Evolutionary conservation across 2,797 vertebrate genomes (phyloP).

Genomic region (Macropus fuliginosus): DNA sequence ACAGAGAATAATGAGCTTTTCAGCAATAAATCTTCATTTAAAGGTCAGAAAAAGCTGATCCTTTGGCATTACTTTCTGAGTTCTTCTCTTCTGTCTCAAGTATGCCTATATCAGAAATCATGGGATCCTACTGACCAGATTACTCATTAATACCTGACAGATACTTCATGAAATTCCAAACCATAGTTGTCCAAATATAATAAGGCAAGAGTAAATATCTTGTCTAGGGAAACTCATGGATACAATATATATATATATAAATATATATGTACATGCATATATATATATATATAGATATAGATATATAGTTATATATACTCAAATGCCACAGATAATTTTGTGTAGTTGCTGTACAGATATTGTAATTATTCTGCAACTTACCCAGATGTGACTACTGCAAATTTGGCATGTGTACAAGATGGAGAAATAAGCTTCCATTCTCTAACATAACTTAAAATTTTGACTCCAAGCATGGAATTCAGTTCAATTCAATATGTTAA

Average conservation of each 20-base stretch:
- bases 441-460: not conserved
- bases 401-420: conserved; percentile 22
- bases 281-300: too few species aligned
- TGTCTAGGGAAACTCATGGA: conserved; percentile 19
- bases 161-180: not conserved
- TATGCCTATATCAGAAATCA: not conserved
- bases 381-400: not conserved
- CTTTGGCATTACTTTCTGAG: not conserved
- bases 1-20: not conserved
- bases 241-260: not conserved
- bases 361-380: not conserved
- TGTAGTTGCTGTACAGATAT: not conserved
- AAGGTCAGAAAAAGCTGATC: not conserved
- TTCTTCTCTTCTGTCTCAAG: not conserved
- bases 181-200: not conserved
- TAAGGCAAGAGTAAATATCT: not conserved
- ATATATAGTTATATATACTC: not conserved
- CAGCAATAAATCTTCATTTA: not conserved
- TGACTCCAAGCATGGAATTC: conserved; percentile 1
- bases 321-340: conserved; percentile 37
- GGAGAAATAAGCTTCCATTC: conserved; percentile 12
- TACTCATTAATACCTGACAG: conserved; percentile 11
- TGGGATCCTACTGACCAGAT: not conserved
- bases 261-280: too few species aligned
- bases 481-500: not conserved